These are phyloP conservation scores for Aelia acuminata DNA, from an alignment of 2,888 invertebrate genomes.

Conservation along the genomic window DNA sequence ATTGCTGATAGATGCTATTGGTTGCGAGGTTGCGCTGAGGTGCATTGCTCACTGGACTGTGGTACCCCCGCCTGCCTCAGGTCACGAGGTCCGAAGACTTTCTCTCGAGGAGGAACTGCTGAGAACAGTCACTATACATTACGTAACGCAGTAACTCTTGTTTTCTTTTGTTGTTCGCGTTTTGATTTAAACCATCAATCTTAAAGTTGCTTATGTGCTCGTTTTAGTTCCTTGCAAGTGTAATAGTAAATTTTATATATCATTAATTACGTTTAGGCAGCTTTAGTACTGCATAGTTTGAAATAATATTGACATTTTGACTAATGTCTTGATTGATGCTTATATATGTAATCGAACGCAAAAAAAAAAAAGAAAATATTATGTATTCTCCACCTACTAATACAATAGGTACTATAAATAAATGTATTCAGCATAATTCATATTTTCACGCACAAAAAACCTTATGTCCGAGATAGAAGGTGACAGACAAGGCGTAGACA, in stretches of 20 bases:
- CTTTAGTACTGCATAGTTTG: no score
- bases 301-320: no score
- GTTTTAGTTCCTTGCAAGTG: neutral
- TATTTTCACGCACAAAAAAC: no score
- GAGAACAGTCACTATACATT: neutral
- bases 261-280: neutral
- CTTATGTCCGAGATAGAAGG: no score
- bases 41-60: neutral
- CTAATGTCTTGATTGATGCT: no score
- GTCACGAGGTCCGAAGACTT: neutral
- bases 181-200: no score
- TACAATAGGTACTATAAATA: no score
- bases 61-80: neutral
- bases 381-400: no score
- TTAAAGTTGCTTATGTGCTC: neutral
- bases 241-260: neutral
- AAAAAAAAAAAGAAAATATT: no score
- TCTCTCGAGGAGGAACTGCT: conserved; percentile 15
- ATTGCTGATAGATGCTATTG: neutral
- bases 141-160: neutral
- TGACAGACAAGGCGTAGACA: no score
- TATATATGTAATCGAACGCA: no score
- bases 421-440: no score
- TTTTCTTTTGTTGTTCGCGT: neutral
- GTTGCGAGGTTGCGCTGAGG: neutral